Base-by-base conservation (phyloP, 2,113 vertebrate species). In the Heliornis fulica region DNA sequence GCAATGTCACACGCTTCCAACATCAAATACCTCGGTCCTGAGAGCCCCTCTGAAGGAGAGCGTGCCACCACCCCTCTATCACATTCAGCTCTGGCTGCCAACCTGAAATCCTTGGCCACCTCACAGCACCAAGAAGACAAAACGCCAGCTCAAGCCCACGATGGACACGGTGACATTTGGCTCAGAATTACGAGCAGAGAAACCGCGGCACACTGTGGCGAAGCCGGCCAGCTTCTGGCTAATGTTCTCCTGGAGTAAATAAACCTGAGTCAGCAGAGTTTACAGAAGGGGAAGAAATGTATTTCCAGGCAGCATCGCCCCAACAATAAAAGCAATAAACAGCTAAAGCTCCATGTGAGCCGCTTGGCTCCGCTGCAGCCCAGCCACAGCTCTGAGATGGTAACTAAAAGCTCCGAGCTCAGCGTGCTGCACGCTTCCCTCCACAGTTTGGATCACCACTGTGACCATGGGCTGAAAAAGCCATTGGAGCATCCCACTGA, bases 91-190 rank as follows among this genome's bases (percentile, higher is more conserved):
- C 1, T 22, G 64, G 64, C 69, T 40, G 63, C 63, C 57, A 13
- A n/a, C 10, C 51, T 7, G 1, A 43, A 76, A 32, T 0, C 3
- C 26, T 3, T 54, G 56, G 51, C 56, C 34, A 32, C 69, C 75
- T 76, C 15, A 60, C 0, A 2, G 57, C 23, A 17, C 32, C 4
- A 5, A 23, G 2, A 0, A 38, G 38, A 54, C 15, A 14, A 40
- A 51, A 48, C 0, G 13, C 26, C 63, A 8, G 34, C 69, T 71
- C 13, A 20, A 23, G 28, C 16, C 80, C 70, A 22, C 1, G 61
- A 12, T 1, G 1, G 25, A 36, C 0, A 25, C 6, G 0, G 51
- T 7, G 56, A 36, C 21, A 15, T 31, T 9, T 2, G 5, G 61
- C 50, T 75, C 15, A 1, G 48, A 43, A 41, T 2, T 4, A 15